phyloP scores from a whole-genome alignment of 2,888 invertebrate genomes.

The Copidosoma aretas region DNA sequence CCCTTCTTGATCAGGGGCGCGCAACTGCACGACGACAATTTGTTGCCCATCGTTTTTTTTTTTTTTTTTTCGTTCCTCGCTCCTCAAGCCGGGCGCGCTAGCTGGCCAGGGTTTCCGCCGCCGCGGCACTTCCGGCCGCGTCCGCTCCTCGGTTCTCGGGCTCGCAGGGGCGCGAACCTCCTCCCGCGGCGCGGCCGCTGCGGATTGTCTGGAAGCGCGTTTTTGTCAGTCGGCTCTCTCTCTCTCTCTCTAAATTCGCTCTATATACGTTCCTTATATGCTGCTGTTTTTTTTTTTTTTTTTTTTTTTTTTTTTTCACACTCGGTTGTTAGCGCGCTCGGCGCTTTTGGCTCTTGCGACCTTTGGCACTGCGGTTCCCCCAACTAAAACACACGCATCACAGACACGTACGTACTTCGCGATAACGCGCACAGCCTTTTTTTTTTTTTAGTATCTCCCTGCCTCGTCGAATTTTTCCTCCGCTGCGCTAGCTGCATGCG shows the following conservation, averaged over 20 bases:
- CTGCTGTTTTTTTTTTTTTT: too few species aligned
- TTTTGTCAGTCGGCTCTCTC: slow-evolving; percentile 37
- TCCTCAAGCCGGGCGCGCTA: not conserved
- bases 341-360: slow-evolving; percentile 42
- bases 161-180: not conserved
- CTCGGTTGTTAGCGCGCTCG: not conserved
- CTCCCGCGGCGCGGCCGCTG: not conserved
- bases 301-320: not conserved
- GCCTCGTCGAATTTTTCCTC: slow-evolving; percentile 30
- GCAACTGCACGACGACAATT: slow-evolving; percentile 95
- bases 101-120: slow-evolving; percentile 15
- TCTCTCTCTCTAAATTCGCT: slow-evolving; percentile 25
- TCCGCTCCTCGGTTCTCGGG: too few species aligned
- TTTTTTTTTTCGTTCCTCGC: not conserved
- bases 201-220: slow-evolving; percentile 29
- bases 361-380: slow-evolving; percentile 38
- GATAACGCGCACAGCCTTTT: not conserved
- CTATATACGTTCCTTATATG: not conserved
- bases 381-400: not conserved
- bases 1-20: slow-evolving; percentile 95
- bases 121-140: slow-evolving; percentile 11
- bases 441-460: not conserved
- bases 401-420: too few species aligned
- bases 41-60: slow-evolving; percentile 83
- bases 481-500: slow-evolving; percentile 37